Evolutionary conservation across 2,113 vertebrate genomes (phyloP).

Genomic region (Macquaria australasica): DNA sequence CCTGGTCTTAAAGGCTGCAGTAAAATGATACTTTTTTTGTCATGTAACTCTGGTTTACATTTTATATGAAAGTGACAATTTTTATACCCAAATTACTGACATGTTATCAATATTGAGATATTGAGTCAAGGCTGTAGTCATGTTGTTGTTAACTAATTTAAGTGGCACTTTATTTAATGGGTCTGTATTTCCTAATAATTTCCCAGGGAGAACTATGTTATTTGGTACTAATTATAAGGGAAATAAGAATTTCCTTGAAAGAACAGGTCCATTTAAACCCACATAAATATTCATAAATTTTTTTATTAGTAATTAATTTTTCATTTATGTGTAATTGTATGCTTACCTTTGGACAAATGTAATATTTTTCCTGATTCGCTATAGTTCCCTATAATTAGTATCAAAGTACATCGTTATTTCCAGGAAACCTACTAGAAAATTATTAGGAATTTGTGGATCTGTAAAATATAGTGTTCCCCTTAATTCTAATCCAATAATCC

Average conservation of each 20-base stretch:
- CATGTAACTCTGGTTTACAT: not conserved
- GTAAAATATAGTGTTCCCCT: not conserved
- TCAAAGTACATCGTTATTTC: not conserved
- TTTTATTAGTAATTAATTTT: not conserved
- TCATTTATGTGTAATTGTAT: not conserved
- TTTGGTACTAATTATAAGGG: not conserved
- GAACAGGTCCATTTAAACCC: not conserved
- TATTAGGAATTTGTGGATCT: not conserved
- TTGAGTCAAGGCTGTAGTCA: slow-evolving; percentile 5
- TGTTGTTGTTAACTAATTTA: not conserved
- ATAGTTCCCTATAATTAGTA: not conserved
- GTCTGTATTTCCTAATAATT: not conserved
- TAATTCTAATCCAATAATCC: not conserved
- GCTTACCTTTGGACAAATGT: not conserved
- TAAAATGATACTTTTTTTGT: no score
- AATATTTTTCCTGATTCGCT: not conserved
- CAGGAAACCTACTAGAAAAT: not conserved
- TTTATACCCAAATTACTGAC: not conserved
- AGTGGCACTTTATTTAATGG: not conserved
- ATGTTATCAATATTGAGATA: not conserved
- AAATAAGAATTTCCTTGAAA: not conserved
- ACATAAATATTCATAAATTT: not conserved
- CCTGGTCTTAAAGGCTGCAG: not conserved
- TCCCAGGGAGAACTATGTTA: not conserved
- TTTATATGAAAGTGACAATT: not conserved